Percentiles rank a stretch among this genome's conserved stretches.
phyloP scores from a whole-genome alignment of 2,797 vertebrate species.

The Eupleurogrammus muticus region DNA sequence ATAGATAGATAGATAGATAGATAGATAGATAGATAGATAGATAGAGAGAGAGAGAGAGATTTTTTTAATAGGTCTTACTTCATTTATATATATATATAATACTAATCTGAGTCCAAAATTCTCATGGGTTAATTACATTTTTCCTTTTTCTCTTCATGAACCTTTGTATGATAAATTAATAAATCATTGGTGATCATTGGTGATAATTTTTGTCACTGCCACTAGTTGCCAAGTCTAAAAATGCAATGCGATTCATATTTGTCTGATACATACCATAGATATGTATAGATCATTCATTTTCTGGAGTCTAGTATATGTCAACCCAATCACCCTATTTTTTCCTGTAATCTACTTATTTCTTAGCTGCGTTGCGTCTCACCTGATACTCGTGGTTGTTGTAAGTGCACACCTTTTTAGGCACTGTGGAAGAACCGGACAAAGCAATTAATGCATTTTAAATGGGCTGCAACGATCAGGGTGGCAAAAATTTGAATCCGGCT shows the following conservation, averaged over 20 bases:
- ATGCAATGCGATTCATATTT: background rate
- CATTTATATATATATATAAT: no score
- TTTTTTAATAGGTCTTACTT: no score
- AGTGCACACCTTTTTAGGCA: slow-evolving; percentile 63
- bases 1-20: no score
- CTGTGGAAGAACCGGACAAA: slow-evolving; percentile 50
- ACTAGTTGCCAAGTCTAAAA: background rate
- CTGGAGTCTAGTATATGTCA: background rate
- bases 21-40: no score
- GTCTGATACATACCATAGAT: background rate
- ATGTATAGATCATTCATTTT: background rate
- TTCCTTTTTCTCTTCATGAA: no score
- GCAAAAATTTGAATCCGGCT: background rate
- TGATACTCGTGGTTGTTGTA: slow-evolving; percentile 65
- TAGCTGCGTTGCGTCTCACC: slow-evolving; percentile 76
- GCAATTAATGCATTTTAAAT: background rate
- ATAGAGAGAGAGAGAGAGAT: no score
- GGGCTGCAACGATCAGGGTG: background rate
- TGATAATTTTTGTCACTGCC: background rate
- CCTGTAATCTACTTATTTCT: background rate
- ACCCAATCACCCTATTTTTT: background rate
- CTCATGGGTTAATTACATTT: no score
- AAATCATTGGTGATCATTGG: no score
- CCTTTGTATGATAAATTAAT: no score
- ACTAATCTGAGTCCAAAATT: no score